phyloP scores from a whole-genome alignment of 2,113 vertebrate species.

The Petromus typicus region DNA sequence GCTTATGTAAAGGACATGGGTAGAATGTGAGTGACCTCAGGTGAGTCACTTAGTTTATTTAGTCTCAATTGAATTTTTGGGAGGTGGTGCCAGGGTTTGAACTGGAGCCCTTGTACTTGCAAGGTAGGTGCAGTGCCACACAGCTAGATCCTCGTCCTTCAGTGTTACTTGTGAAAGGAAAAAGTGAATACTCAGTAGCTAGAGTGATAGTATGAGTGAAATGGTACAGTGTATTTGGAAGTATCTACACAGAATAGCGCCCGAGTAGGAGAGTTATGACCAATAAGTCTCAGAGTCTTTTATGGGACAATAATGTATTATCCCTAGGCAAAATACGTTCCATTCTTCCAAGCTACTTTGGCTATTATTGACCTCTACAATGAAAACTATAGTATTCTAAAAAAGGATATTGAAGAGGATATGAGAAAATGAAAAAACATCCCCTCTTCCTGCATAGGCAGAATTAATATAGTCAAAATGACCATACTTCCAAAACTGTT shows the following conservation, averaged over 20 bases:
- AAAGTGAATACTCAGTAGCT: neutral
- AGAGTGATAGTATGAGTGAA: neutral
- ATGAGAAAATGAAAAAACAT: neutral
- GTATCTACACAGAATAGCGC: neutral
- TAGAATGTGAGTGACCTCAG: neutral
- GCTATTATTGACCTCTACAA: neutral
- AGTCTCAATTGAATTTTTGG: neutral
- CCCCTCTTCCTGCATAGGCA: neutral
- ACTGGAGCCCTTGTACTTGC: too few relatives aligned
- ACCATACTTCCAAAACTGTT: neutral
- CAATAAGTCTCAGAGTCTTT: neutral
- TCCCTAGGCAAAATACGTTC: neutral
- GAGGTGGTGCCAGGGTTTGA: too few relatives aligned
- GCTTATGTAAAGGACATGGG: neutral
- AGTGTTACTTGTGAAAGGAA: neutral
- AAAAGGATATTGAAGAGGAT: neutral
- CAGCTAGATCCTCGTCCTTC: too few relatives aligned
- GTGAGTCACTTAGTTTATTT: neutral
- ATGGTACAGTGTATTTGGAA: neutral
- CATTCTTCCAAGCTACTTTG: neutral
- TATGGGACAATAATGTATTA: neutral
- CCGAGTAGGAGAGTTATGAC: neutral
- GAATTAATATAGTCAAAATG: neutral
- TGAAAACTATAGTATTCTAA: neutral
- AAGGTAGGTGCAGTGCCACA: too few relatives aligned